Base-by-base conservation (phyloP, 2,113 vertebrate species). In the Cyprinodon brontotheroides region DNA sequence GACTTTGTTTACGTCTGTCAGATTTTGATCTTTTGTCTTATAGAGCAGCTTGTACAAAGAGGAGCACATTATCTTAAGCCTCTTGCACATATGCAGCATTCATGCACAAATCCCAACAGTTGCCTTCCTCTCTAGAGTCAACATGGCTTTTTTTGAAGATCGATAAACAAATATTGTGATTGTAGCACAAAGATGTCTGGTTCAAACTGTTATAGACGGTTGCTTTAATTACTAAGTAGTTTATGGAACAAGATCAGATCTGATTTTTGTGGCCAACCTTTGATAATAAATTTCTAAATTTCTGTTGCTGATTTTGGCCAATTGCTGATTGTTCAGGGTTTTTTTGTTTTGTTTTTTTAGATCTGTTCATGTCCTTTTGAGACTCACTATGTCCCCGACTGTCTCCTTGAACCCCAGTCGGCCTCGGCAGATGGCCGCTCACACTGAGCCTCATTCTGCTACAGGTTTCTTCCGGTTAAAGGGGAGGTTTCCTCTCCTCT, bases 1-100 rank as follows among this genome's bases (percentile, higher is more conserved):
- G 87, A 82, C 78, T 74, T 77, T 84, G 84, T 90, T 92, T 89
- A 84, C 71, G 11, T 60, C 86, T 60, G 69, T 85, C 83, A 84
- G 84, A 86, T 79, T 82, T 81, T 15, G 50, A 66, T 70, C 71
- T 68, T 57, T 4, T 7, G 77, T 75, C 81, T 83, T 11, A 65
- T 79, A 81, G 45, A 78, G 64, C 61, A 1, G 50, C 17, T 81
- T 73, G 39, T 66, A 14, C 65, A 29, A 73, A 82, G 83, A 67
- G 80, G 74, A 73, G 77, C 5, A 11, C 39, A 64, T 6, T 1
- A 59, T 72, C 50, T n/a, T 47, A 61, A 50, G 70, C 50, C 22
- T 61, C 29, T 6, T 61, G 60, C 29, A 61, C 60, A 61, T 36
- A 61, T 61, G 36, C 22, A 61, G 13, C 11, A 13, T 61, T 61